Base-by-base conservation (phyloP, 2,888 invertebrate genomes). In the Seira musarum region DNA sequence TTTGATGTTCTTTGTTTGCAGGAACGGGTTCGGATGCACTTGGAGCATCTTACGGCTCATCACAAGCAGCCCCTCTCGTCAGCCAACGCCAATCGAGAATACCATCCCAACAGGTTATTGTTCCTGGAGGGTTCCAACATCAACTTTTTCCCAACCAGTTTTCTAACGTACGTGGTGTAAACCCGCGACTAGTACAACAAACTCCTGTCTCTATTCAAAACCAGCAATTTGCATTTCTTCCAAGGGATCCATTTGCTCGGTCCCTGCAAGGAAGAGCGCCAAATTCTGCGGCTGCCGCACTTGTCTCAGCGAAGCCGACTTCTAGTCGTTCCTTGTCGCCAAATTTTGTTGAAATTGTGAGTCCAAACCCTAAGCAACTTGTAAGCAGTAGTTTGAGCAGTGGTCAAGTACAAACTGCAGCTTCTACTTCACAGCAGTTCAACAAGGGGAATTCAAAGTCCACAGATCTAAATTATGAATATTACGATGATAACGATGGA, bases 241-340 rank as follows among this genome's bases (percentile, higher is more conserved):
- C 79, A 57, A 73, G 76, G 66, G 80, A 75, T 21, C 80, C 80
- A 3, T 80, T 53, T 46, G 66, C 75, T 53, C 64, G 74, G 49
- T 64, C 75, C 13, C 61, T 69, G 22, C 40, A 21, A 21, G 65
- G 57, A 1, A 67, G 80, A 63, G 22, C 65, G 53, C 46, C 73
- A 17, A 63, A 70, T 17, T 70, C 77, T 53, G 24, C 73, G 13
- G 8, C 86, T 2, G 80, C 86, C 0, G 64, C 81, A 24, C 30
- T 74, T 77, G 84, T 57, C 6, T 60, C 70, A 22, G 49, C 78
- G 30, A 74, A 68, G 70, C 75, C 79, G 69, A 75, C 80, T 25
- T 74, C 80, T 40, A 82, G 81, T 66, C 78, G 76, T 40, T 63
- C 81, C 21, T 69, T 80, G 85, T 90, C 91, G 35, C 90, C 83